These are phyloP conservation scores for Cheilosia grossa DNA, from an alignment of 2,888 invertebrate species.

Conservation along the genomic window DNA sequence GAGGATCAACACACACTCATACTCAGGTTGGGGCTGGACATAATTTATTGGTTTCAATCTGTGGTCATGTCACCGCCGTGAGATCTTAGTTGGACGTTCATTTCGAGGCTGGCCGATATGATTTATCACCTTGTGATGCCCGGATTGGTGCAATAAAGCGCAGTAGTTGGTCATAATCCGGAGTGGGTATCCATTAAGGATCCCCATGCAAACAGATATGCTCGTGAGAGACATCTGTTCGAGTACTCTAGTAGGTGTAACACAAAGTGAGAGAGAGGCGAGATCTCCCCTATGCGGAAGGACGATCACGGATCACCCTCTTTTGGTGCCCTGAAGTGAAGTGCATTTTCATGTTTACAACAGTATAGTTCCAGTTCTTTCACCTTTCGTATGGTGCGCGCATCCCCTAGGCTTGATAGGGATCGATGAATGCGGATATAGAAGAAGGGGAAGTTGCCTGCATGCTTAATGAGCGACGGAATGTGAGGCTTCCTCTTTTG, in stretches of 20 bases:
- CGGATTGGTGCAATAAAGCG: slow-evolving; percentile 68
- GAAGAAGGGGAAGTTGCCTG: slow-evolving; percentile 28
- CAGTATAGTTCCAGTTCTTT: slow-evolving; percentile 69
- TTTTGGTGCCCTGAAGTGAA: slow-evolving; percentile 55
- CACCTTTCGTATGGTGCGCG: slow-evolving; percentile 32
- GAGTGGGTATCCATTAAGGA: slow-evolving; percentile 69
- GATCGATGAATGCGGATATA: slow-evolving; percentile 15
- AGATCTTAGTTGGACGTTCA: slow-evolving; percentile 71
- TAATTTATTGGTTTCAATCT: slow-evolving; percentile 74
- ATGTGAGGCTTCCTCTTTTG: slow-evolving; percentile 54
- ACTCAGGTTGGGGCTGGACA: slow-evolving; percentile 38
- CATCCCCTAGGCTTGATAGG: slow-evolving; percentile 43
- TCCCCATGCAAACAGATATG: slow-evolving; percentile 23
- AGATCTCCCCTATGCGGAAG: slow-evolving; percentile 44
- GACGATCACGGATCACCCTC: slow-evolving; percentile 52
- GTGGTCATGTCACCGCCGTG: slow-evolving; percentile 73
- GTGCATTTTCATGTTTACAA: slow-evolving; percentile 44
- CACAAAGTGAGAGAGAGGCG: slow-evolving; percentile 1
- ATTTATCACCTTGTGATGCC: slow-evolving; percentile 68
- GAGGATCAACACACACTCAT: slow-evolving; percentile 62
- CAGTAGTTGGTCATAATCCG: slow-evolving; percentile 70
- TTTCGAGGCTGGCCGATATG: slow-evolving; percentile 65
- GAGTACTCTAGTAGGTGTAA: slow-evolving; percentile 21
- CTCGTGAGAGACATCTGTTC: slow-evolving; percentile 61
- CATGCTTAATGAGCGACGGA: slow-evolving; percentile 46